Percentiles rank a stretch among this genome's conserved stretches.
Conservation (phyloP, 2,888 invertebrate species). For the Baronia brevicornis region DNA sequence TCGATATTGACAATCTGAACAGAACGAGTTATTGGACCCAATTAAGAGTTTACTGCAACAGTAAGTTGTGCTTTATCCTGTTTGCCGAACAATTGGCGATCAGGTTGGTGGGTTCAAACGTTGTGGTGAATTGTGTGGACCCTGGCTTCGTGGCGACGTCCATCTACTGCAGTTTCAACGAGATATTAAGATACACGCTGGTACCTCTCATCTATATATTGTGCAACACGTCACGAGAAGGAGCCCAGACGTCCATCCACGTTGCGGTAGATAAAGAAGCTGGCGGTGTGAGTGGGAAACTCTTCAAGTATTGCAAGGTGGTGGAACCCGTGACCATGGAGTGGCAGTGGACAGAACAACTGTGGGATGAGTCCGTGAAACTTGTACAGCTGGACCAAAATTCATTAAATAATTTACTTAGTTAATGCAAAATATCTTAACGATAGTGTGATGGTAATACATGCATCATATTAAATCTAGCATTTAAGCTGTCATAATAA, state of each 20-base stretch:
- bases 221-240: conserved; percentile 85
- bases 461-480: no score
- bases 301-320: conserved; percentile 85
- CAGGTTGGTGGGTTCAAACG: conserved; percentile 63
- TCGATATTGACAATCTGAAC: conserved; percentile 17
- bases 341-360: conserved; percentile 78
- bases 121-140: conserved; percentile 77
- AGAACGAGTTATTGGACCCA: conserved; percentile 17
- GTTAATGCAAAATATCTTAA: no score
- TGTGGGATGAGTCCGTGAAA: conserved; percentile 87
- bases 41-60: conserved; percentile 18
- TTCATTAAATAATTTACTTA: no score
- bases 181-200: no score
- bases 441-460: no score
- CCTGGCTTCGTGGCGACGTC: conserved; percentile 77
- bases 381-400: conserved; percentile 79
- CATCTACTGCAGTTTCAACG: no score
- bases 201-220: no score
- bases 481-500: no score
- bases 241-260: conserved; percentile 86
- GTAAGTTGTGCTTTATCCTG: conserved; percentile 72
- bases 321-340: conserved; percentile 77
- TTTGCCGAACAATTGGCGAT: conserved; percentile 70
- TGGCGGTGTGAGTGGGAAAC: conserved; percentile 80
- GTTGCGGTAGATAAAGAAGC: conserved; percentile 83